Conservation (phyloP, 2,888 invertebrate species). For the Macrophya annulata region DNA sequence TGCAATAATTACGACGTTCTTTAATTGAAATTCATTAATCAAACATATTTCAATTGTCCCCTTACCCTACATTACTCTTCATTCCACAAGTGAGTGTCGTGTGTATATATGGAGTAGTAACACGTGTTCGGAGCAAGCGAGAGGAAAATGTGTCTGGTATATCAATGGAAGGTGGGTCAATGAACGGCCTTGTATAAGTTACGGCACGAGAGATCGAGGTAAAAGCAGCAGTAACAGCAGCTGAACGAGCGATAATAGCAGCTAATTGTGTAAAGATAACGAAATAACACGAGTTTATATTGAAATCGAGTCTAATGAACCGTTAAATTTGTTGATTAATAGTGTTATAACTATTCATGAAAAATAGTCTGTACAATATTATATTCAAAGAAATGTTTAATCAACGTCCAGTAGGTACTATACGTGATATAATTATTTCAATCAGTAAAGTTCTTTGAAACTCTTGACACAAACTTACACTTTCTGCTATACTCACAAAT, state of each 20-base stretch:
- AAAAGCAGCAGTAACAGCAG: not conserved
- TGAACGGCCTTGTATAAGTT: constrained; percentile 23
- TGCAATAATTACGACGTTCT: not conserved
- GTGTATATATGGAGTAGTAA: not conserved
- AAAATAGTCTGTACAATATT: no score
- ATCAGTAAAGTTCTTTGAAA: no score
- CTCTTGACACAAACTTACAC: no score
- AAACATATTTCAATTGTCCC: not conserved
- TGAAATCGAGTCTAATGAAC: not conserved
- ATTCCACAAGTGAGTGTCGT: constrained; percentile 9
- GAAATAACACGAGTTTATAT: not conserved
- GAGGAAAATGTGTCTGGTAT: constrained; percentile 20
- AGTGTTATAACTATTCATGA: no score
- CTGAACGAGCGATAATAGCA: not conserved
- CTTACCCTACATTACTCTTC: not conserved
- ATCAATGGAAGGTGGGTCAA: constrained; percentile 43
- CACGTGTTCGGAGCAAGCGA: constrained; percentile 5
- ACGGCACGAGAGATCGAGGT: constrained; percentile 23
- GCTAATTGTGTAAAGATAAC: constrained; percentile 22
- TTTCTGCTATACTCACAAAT: not conserved
- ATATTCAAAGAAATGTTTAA: no score
- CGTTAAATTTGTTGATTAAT: not conserved
- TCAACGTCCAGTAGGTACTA: no score
- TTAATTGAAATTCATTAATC: not conserved
- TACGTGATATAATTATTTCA: no score